phyloP scores from a whole-genome alignment of 2,113 vertebrate genomes.

The Trematocara nigrifrons region DNA sequence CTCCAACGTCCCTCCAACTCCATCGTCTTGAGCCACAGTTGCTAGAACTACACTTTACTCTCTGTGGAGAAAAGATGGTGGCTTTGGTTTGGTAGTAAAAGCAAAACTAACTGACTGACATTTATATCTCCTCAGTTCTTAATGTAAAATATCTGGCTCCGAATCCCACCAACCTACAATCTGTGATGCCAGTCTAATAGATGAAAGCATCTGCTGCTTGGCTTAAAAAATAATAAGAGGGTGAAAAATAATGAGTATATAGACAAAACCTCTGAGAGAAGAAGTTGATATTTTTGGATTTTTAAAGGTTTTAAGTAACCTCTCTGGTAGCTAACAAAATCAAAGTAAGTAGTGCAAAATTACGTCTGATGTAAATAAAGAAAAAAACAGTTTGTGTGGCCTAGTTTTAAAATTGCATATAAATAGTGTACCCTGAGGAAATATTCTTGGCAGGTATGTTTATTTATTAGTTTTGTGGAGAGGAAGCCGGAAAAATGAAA shows the following conservation, averaged over 20 bases:
- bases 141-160: background rate
- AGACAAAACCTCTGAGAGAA: background rate
- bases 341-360: background rate
- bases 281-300: background rate
- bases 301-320: background rate
- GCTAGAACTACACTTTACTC: background rate
- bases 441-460: background rate
- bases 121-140: background rate
- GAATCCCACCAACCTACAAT: background rate
- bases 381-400: background rate
- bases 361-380: background rate
- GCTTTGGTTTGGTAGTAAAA: background rate
- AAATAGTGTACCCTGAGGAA: background rate
- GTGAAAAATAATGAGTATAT: background rate
- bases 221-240: background rate
- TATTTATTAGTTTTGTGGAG: background rate
- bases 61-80: background rate
- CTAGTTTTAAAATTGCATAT: background rate
- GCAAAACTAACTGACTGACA: background rate
- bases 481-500: background rate
- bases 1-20: background rate
- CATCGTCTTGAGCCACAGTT: background rate
- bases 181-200: background rate
- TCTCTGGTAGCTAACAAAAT: background rate
- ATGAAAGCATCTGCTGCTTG: background rate